Conservation (phyloP, 2,888 invertebrate species). For the Orchestes rusci region DNA sequence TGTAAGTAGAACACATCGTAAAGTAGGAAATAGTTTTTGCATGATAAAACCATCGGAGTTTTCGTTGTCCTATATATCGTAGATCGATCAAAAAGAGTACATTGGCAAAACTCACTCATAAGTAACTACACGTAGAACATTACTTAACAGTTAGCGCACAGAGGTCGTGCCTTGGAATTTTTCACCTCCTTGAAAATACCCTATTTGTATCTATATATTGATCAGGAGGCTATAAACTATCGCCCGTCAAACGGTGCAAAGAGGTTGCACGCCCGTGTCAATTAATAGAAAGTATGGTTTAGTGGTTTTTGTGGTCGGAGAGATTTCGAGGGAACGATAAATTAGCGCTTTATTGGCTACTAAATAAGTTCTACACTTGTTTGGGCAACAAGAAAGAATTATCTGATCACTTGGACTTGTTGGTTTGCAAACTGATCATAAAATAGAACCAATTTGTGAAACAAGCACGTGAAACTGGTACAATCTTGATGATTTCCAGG, state of each 20-base stretch:
- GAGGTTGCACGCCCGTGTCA: slow-evolving; percentile 23
- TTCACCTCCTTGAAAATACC: slow-evolving; percentile 16
- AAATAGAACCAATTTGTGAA: too few relatives aligned
- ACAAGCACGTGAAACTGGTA: too few relatives aligned
- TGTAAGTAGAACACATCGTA: slow-evolving; percentile 18
- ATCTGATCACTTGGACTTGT: too few relatives aligned
- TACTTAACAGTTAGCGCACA: slow-evolving; percentile 21
- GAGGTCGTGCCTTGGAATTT: slow-evolving; percentile 20
- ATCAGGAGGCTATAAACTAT: slow-evolving; percentile 22
- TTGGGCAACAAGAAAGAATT: too few relatives aligned
- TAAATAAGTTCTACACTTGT: too few relatives aligned
- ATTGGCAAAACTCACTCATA: slow-evolving; percentile 18
- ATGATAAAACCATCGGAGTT: not conserved
- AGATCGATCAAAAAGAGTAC: slow-evolving; percentile 4
- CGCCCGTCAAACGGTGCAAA: slow-evolving; percentile 20
- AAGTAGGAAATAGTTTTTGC: slow-evolving; percentile 16
- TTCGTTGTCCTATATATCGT: not conserved
- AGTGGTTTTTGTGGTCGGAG: slow-evolving; percentile 4
- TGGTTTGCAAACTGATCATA: too few relatives aligned
- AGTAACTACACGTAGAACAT: slow-evolving; percentile 16
- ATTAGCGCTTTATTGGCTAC: too few relatives aligned
- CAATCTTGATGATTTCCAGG: too few relatives aligned
- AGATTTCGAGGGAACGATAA: slow-evolving; percentile 18
- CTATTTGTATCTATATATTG: slow-evolving; percentile 26
- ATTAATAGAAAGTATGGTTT: slow-evolving; percentile 22